A percentile compares a stretch with the other conserved stretches of the same genome.
Conservation (phyloP, 2,888 invertebrate genomes). For the Drosophila rubida region DNA sequence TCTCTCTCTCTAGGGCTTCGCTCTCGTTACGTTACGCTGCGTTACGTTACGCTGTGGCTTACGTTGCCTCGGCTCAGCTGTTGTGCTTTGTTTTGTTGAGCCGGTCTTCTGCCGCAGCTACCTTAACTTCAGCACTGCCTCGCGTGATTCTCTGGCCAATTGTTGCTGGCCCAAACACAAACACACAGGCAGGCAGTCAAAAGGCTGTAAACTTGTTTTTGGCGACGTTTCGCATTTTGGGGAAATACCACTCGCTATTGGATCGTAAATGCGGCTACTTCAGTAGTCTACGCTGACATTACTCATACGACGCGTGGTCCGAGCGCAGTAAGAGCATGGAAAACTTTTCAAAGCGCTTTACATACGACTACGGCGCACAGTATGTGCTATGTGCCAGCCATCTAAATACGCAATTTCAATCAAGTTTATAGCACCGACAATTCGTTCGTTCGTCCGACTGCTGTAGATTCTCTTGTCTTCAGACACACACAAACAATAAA, state of each 20-base stretch:
- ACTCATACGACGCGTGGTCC: constrained; percentile 52
- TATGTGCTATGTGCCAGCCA: background rate
- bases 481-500: constrained; percentile 25
- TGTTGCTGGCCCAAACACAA: constrained; percentile 10
- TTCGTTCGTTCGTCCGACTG: constrained; percentile 13
- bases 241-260: constrained; percentile 61
- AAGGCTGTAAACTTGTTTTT: constrained; percentile 56
- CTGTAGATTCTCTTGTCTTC: constrained; percentile 12
- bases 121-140: background rate
- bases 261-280: constrained; percentile 20
- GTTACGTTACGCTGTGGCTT: constrained; percentile 14
- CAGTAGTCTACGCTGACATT: constrained; percentile 39
- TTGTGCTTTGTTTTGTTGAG: constrained; percentile 58
- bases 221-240: constrained; percentile 42
- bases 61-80: constrained; percentile 57
- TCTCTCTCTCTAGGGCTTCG: constrained; percentile 5
- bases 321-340: constrained; percentile 1
- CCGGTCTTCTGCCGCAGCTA: constrained; percentile 44
- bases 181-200: background rate
- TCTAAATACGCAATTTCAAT: constrained; percentile 46
- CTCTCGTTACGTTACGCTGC: constrained; percentile 17
- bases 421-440: constrained; percentile 36
- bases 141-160: constrained; percentile 4
- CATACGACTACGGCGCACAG: background rate
- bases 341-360: constrained; percentile 12